These are phyloP conservation scores for Aethina tumida DNA, from an alignment of 1,140 invertebrate genomes.

Conservation along the genomic window DNA sequence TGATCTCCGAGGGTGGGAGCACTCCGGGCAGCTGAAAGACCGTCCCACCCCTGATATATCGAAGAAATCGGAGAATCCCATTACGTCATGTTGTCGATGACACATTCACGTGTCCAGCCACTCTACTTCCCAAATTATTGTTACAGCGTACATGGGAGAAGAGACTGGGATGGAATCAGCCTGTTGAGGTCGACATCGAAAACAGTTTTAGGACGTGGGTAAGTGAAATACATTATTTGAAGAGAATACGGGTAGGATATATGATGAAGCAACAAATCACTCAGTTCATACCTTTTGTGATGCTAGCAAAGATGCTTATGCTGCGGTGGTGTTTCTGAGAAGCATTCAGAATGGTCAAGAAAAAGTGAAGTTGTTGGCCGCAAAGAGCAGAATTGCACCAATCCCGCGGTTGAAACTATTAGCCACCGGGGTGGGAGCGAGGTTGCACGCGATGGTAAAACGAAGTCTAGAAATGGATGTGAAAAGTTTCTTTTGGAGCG, in stretches of 20 bases:
- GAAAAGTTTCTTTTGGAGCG: slow-evolving; percentile 13
- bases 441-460: slow-evolving; percentile 5
- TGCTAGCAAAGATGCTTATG: slow-evolving; percentile 13
- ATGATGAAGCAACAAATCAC: not conserved
- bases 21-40: not conserved
- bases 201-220: slow-evolving; percentile 10
- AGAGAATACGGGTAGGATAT: slow-evolving; percentile 1
- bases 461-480: slow-evolving; percentile 4
- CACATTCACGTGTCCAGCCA: slow-evolving; percentile 7
- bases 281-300: slow-evolving; percentile 19
- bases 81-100: slow-evolving; percentile 5
- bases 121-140: slow-evolving; percentile 11
- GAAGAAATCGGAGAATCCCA: slow-evolving; percentile 4
- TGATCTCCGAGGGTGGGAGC: slow-evolving; percentile 23
- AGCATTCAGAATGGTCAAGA: slow-evolving; percentile 4
- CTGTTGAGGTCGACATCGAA: slow-evolving; percentile 6
- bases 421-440: slow-evolving; percentile 12
- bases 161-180: slow-evolving; percentile 9
- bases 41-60: not conserved
- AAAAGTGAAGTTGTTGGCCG: slow-evolving; percentile 12
- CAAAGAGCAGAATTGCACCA: slow-evolving; percentile 25
- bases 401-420: slow-evolving; percentile 26
- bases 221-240: slow-evolving; percentile 9
- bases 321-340: slow-evolving; percentile 17
- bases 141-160: slow-evolving; percentile 9